phyloP scores from a whole-genome alignment of 2,888 invertebrate species.

The Lissonota sp. region DNA sequence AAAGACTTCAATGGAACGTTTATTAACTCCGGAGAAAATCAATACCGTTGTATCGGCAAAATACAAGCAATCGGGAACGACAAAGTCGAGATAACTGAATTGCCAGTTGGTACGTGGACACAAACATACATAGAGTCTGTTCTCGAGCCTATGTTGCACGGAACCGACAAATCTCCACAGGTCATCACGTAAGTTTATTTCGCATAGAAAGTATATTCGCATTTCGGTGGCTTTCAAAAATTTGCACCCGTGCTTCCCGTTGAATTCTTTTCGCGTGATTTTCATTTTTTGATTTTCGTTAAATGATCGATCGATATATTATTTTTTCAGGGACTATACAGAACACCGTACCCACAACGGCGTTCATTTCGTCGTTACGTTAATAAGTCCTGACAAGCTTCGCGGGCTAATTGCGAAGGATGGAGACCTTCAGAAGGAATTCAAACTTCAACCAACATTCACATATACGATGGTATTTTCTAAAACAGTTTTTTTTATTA shows the following conservation, averaged over 20 bases:
- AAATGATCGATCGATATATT: background rate
- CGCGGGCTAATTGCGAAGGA: slow-evolving; percentile 90
- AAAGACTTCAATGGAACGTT: slow-evolving; percentile 95
- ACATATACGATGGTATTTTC: slow-evolving; percentile 93
- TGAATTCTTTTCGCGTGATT: background rate
- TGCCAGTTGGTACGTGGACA: slow-evolving; percentile 98
- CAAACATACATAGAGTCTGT: slow-evolving; percentile 98
- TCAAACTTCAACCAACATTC: slow-evolving; percentile 94
- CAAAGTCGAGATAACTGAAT: slow-evolving; percentile 97
- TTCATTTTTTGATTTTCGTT: background rate
- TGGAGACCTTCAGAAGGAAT: slow-evolving; percentile 97
- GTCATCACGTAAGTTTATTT: slow-evolving; percentile 82
- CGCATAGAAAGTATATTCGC: slow-evolving; percentile 56
- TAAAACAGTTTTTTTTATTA: slow-evolving; percentile 24
- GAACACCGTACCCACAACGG: slow-evolving; percentile 99
- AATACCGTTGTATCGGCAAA: slow-evolving; percentile 93
- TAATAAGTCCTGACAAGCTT: slow-evolving; percentile 89
- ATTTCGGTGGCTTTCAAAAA: no score
- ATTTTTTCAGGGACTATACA: slow-evolving; percentile 88
- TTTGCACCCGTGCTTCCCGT: background rate
- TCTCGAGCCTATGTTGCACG: slow-evolving; percentile 93
- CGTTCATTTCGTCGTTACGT: slow-evolving; percentile 94
- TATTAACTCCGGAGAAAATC: slow-evolving; percentile 89
- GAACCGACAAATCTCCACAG: slow-evolving; percentile 84
- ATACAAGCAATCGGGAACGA: slow-evolving; percentile 91